These are phyloP conservation scores for Empidonax alnorum DNA, from an alignment of 2,113 vertebrate genomes.

Conservation along the genomic window DNA sequence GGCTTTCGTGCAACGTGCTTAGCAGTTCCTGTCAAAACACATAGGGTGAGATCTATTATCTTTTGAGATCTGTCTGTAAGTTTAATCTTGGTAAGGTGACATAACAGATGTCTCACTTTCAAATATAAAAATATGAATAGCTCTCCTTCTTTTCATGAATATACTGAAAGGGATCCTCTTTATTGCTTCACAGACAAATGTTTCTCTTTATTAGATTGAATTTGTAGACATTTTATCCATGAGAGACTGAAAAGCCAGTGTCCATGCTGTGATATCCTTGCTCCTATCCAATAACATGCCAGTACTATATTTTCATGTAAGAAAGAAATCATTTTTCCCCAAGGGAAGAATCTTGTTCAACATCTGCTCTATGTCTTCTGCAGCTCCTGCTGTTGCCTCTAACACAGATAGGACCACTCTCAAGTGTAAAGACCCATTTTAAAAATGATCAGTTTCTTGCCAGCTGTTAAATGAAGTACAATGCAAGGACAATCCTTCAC, in stretches of 20 bases:
- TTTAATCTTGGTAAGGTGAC: neutral
- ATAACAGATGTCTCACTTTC: neutral
- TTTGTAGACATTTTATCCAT: neutral
- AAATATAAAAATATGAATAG: neutral
- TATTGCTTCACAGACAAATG: neutral
- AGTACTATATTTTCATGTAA: neutral
- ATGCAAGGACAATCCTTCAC: constrained; percentile 4
- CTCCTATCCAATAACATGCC: neutral
- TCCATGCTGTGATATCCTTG: neutral
- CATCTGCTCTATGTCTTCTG: constrained; percentile 55
- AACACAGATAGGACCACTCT: neutral
- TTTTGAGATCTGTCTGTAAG: neutral
- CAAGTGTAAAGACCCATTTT: constrained; percentile 27
- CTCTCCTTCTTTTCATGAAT: neutral
- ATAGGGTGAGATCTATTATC: neutral
- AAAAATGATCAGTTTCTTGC: constrained; percentile 40
- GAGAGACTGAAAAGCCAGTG: neutral
- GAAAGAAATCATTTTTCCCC: neutral
- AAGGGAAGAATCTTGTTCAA: constrained; percentile 29
- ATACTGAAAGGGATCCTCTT: neutral
- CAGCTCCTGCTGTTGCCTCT: constrained; percentile 4
- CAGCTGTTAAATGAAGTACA: constrained; percentile 50
- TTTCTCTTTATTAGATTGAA: neutral
- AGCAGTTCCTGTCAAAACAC: neutral
- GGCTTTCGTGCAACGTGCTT: neutral